phyloP scores from a whole-genome alignment of 1,140 invertebrate species.

The Calycopis cecrops region DNA sequence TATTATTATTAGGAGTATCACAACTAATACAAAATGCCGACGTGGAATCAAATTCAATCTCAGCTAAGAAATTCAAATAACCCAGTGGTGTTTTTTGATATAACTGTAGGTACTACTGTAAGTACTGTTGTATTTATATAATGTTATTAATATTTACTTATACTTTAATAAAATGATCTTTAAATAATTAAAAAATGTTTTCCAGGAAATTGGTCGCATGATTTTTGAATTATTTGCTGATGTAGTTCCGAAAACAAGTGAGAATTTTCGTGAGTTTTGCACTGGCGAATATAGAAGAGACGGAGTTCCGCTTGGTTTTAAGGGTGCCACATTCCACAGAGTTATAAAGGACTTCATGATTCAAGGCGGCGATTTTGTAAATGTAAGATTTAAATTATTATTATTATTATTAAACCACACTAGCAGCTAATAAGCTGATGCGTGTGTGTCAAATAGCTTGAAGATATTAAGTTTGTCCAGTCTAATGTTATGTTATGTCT shows the following conservation, averaged over 20 bases:
- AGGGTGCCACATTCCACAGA: conserved; percentile 96
- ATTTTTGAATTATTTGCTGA: conserved; percentile 98
- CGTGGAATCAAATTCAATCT: conserved; percentile 94
- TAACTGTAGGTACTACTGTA: conserved; percentile 93
- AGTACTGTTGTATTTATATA: conserved; percentile 39
- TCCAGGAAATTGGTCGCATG: conserved; percentile 91
- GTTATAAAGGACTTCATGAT: conserved; percentile 99
- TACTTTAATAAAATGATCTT: neutral
- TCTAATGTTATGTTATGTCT: too few relatives aligned
- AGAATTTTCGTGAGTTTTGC: conserved; percentile 99
- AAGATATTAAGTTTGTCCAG: too few relatives aligned
- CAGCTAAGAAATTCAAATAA: conserved; percentile 94
- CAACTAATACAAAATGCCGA: conserved; percentile 79
- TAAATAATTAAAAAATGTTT: conserved; percentile 2
- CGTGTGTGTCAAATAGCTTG: too few relatives aligned
- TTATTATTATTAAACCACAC: too few relatives aligned
- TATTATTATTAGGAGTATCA: neutral
- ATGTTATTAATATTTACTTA: neutral
- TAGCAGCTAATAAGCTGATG: too few relatives aligned
- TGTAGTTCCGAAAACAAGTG: conserved; percentile 96
- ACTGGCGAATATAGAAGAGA: conserved; percentile 95
- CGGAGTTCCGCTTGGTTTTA: conserved; percentile 97
- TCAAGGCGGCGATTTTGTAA: conserved; percentile 99
- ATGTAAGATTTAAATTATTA: conserved; percentile 78
- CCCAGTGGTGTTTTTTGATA: conserved; percentile 97